phyloP scores from a whole-genome alignment of 2,113 vertebrate genomes.

The Lota lota region DNA sequence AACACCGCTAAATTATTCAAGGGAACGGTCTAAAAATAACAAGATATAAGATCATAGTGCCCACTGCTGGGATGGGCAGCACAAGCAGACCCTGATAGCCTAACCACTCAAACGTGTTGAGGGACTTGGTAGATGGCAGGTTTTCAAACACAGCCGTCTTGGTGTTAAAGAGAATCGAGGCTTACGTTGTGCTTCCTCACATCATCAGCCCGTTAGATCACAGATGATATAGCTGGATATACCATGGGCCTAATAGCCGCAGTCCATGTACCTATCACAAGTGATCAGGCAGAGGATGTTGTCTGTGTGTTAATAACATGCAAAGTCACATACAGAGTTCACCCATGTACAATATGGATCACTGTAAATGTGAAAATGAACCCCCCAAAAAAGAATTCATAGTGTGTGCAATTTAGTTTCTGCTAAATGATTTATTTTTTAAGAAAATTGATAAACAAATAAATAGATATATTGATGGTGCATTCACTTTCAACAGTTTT shows the following conservation, averaged over 20 bases:
- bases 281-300: too few species aligned
- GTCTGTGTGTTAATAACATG: too few species aligned
- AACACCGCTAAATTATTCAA: slow-evolving; percentile 57
- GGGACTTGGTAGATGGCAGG: slow-evolving; percentile 10
- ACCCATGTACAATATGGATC: too few species aligned
- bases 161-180: slow-evolving; percentile 17
- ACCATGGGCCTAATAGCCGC: neutral
- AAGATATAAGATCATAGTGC: slow-evolving; percentile 24
- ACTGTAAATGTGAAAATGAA: too few species aligned
- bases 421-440: too few species aligned
- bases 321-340: too few species aligned
- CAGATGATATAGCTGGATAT: slow-evolving; percentile 24
- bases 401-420: too few species aligned
- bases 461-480: too few species aligned
- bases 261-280: too few species aligned
- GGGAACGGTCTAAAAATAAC: slow-evolving; percentile 46
- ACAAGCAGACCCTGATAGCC: slow-evolving; percentile 17
- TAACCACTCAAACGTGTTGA: slow-evolving; percentile 34
- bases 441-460: too few species aligned
- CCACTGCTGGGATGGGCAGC: slow-evolving; percentile 8
- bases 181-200: slow-evolving; percentile 11
- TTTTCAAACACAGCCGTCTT: neutral
- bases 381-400: too few species aligned
- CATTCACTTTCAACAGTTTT: too few species aligned
- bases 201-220: slow-evolving; percentile 9